phyloP scores from a whole-genome alignment of 2,888 invertebrate genomes.

The Drosophila acutilabella region DNA sequence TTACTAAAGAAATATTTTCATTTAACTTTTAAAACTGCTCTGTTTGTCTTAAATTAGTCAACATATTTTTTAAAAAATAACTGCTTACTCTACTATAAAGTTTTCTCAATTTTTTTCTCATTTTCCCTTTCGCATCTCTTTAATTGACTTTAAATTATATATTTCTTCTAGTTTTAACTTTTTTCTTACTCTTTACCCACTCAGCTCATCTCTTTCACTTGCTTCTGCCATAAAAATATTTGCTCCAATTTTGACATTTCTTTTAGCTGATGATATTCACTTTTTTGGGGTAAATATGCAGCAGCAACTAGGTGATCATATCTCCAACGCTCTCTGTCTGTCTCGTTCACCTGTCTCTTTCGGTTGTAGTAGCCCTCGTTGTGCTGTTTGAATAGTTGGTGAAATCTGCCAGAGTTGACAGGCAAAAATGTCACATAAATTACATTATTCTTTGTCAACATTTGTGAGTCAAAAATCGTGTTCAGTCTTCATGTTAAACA shows the following conservation, averaged over 20 bases:
- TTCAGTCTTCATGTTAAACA: constrained; percentile 79
- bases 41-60: too few species aligned
- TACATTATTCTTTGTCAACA: constrained; percentile 81
- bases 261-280: neutral
- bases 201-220: neutral
- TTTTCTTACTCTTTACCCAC: neutral
- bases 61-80: too few species aligned
- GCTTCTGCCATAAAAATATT: neutral
- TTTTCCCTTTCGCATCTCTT: too few species aligned
- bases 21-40: too few species aligned
- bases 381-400: constrained; percentile 17
- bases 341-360: neutral
- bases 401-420: constrained; percentile 45
- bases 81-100: too few species aligned
- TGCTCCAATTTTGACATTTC: neutral
- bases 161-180: too few species aligned
- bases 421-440: constrained; percentile 69
- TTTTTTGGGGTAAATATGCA: neutral
- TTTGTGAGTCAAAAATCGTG: constrained; percentile 80
- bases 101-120: too few species aligned
- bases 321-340: neutral
- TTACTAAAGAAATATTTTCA: too few species aligned
- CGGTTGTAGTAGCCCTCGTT: neutral
- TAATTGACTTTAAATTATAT: too few species aligned
- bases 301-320: neutral